Base-by-base conservation (phyloP, 2,113 vertebrate species). In the Astatoreochromis straeleni region DNA sequence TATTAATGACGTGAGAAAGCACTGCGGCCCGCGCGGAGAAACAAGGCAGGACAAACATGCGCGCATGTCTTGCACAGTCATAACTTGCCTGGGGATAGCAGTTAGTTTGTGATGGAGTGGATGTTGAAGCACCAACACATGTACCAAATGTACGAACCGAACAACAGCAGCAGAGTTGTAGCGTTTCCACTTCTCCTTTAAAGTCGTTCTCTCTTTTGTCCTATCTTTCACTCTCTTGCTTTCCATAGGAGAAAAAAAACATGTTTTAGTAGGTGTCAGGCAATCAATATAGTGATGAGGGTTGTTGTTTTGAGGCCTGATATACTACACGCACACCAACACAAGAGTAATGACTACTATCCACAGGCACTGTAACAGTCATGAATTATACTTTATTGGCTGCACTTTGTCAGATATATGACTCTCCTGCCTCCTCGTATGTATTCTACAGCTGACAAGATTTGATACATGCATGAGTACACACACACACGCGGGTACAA, bases 321-420 rank as follows among this genome's bases (percentile, higher is more conserved):
- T 94, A 92, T 91, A 93, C 87, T 63, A 84, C 89, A 73, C 5
- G 70, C 87, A 89, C 93, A 85, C 78, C 91, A 93, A 90, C 95
- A 91, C 89, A 93, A 94, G 94, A 96, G 93, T 95, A 94, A 96
- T 95, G 94, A 93, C 93, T 93, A 84, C 93, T 84, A 94, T 95
- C 94, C 91, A 92, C 68, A 24, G 93, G 68, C 93, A 92, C 92
- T 86, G 94, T 94, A 94, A 94, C 91, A 89, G 84, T 90, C 94
- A 94, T 96, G 93, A 95, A 95, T 96, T 94, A 93, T 91, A 92
- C 93, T 94, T 95, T 96, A 95, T 95, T 95, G 94, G 93, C 91
- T 85, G 90, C 90, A 92, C 92, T 95, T 90, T 81, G 94, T 94
- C 92, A 96, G 93, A 92, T 94, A 94, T 95, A 95, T 51, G 95